phyloP scores from a whole-genome alignment of 2,113 vertebrate species.

The Ptilonorhynchus violaceus region DNA sequence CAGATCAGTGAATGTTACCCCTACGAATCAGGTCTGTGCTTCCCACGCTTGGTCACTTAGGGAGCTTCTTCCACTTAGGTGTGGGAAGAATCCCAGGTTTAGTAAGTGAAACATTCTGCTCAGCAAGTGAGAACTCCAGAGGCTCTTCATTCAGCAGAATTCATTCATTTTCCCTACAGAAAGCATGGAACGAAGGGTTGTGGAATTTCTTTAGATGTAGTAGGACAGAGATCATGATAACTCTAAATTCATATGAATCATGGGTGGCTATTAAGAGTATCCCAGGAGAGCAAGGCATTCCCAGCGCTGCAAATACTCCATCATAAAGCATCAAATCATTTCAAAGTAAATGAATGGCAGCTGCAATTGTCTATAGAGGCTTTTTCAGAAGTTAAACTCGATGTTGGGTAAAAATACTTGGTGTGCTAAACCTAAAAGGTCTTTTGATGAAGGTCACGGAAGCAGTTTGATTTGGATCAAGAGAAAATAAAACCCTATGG shows the following conservation, averaged over 20 bases:
- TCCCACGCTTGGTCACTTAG: not conserved
- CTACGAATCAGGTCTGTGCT: conserved; percentile 72
- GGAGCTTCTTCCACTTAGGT: not conserved
- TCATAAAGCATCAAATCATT: not conserved
- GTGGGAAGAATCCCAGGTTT: not conserved
- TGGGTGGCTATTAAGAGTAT: not conserved
- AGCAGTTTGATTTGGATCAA: not conserved
- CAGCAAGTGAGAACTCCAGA: not conserved
- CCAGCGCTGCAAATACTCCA: not conserved
- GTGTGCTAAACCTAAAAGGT: not conserved
- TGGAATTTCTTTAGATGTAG: not conserved
- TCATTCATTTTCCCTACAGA: not conserved
- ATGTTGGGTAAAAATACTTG: not conserved
- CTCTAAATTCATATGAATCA: not conserved
- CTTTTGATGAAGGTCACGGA: not conserved
- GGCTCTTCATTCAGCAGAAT: not conserved
- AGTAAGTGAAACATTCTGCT: rapidly evolving
- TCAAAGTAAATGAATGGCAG: not conserved
- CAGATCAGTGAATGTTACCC: conserved; percentile 79
- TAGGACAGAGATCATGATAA: not conserved
- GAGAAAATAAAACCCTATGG: not conserved
- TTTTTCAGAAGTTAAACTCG: not conserved
- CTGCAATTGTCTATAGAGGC: not conserved
- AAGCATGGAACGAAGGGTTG: not conserved
- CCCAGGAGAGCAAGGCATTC: not conserved